Evolutionary conservation across 2,888 invertebrate species (phyloP), one percentile per base, ranked within the genome.

Genomic region (Alviniconcha strummeri): DNA sequence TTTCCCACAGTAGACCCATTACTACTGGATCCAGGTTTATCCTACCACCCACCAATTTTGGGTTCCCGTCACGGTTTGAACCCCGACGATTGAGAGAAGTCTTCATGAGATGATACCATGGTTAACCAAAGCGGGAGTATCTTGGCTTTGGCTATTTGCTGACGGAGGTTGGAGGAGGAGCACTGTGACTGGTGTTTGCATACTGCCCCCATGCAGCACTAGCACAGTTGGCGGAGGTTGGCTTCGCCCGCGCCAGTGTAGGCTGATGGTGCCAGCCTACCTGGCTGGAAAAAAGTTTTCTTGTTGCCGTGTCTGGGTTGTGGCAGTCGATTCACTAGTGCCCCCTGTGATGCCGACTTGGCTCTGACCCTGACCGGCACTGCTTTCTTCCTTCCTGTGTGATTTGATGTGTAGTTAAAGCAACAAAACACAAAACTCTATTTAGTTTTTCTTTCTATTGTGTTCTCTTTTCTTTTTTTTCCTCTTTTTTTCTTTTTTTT

Each of bases 331-430:
- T 60, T 78, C 78, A 64, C 78, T 36, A 7, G 13, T 64, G 78
- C 78, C 78, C 78, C 78, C 64, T 6, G 76, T 77, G 76, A 77
- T 19, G 19, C 19, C 76, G 57, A 57, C 76, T 57, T n/a, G 19
- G 54, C 57, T 77, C 57, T 19, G 54, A 56, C 57, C 55, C 3
- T 36, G 55, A 5, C 76, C 57, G 76, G 64, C 64, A 56, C 78
- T 11, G 64, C 64, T 78, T 78, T 78, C 52, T 78, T 57, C 57
- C 57, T 36, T 77, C 19, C 17, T 78, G 78, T 78, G 78, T 78
- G 60, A 78, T 78, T 78, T 78, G 60, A 78, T 78, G 78, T 78
- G 78, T 78, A 78, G 78, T 78, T 78, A 60, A 64, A 78, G 78
- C 64, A 64, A 78, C 78, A 78, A 78, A 64, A 60, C 60, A 60